These are phyloP conservation scores for Periplaneta americana DNA, from an alignment of 1,140 invertebrate genomes.

Conservation along the genomic window DNA sequence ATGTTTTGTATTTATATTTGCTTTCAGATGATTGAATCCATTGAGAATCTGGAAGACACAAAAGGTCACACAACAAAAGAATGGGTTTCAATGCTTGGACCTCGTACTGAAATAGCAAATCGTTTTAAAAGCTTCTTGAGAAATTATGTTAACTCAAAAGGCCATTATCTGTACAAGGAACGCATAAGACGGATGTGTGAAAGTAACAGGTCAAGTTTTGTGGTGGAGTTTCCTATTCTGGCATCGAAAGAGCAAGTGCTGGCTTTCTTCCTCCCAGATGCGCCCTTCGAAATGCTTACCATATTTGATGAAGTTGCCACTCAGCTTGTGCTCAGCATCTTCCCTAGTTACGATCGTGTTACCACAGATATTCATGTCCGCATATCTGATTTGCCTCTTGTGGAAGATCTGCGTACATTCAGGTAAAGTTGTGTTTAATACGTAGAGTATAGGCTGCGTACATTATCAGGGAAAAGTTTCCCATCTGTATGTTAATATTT, in stretches of 20 bases:
- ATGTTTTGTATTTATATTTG: neutral
- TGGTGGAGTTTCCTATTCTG: slow-evolving; percentile 89
- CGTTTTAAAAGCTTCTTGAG: slow-evolving; percentile 94
- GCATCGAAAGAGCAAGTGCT: slow-evolving; percentile 84
- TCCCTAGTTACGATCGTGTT: slow-evolving; percentile 93
- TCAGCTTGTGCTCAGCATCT: slow-evolving; percentile 90
- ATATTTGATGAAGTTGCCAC: slow-evolving; percentile 96
- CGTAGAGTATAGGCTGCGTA: no score
- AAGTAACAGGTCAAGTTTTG: slow-evolving; percentile 82
- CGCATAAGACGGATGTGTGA: slow-evolving; percentile 94
- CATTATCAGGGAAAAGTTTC: slow-evolving; percentile 11
- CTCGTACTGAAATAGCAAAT: slow-evolving; percentile 92
- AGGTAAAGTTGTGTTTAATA: slow-evolving; percentile 47
- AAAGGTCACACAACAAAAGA: slow-evolving; percentile 88
- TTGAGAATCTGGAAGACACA: slow-evolving; percentile 96
- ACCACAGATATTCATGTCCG: slow-evolving; percentile 89
- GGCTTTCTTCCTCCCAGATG: slow-evolving; percentile 96
- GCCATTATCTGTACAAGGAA: slow-evolving; percentile 87
- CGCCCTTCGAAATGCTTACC: slow-evolving; percentile 90
- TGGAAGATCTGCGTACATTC: slow-evolving; percentile 93
- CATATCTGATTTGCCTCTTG: slow-evolving; percentile 90
- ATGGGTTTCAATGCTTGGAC: slow-evolving; percentile 95
- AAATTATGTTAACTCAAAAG: slow-evolving; percentile 82
- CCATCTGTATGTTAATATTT: slow-evolving; percentile 6
- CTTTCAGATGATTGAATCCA: slow-evolving; percentile 84